Evolutionary conservation across 2,888 invertebrate genomes (phyloP), one percentile per base, ranked within the genome.

Genomic region (Limnephilus lunatus): DNA sequence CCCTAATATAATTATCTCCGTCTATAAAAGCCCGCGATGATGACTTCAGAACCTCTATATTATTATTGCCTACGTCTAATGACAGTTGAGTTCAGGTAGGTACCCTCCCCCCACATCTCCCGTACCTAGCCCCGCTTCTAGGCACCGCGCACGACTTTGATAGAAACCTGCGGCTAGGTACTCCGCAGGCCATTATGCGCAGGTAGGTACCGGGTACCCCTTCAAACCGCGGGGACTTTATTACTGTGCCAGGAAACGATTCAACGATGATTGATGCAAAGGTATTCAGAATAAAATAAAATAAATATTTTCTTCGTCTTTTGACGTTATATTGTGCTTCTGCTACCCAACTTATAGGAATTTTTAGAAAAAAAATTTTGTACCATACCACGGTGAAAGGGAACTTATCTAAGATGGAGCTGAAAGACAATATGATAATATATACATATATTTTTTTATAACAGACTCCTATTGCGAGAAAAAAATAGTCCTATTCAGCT

Each of bases 91-190:
- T 48, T n/a, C 89, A 89, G 89, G 89, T 81, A 81, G 32, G 81
- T 86, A 86, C 86, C 86, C 19, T 19, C 53, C 53, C 48, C 19
- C 53, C 25, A 15, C 53, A 19, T 11, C 68, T 68, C 25, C 9
- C 25, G 68, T 68, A 25, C 68, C 68, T 68, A n/a, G 4, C n/a
- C n/a, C 68, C 68, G 25, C 68, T 68, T 68, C 44, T 30, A 25
- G 83, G 83, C 19, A 35, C n/a, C 12, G 90, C 53, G 90, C 90
- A 90, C 90, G 90, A 90, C 85, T 90, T 90, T 85, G 90, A 90
- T 90, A 83, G 83, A 85, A 90, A 85, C 85, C 85, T 90, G 83
- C 32, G 90, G 85, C 81, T 53, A 86, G 39, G 39, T 44, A 35
- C 35, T 39, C 82, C 5, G 35, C 39, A 68, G 83, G 90, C 90